phyloP scores from a whole-genome alignment of 2,113 vertebrate genomes.

The Amphiprion ocellaris region DNA sequence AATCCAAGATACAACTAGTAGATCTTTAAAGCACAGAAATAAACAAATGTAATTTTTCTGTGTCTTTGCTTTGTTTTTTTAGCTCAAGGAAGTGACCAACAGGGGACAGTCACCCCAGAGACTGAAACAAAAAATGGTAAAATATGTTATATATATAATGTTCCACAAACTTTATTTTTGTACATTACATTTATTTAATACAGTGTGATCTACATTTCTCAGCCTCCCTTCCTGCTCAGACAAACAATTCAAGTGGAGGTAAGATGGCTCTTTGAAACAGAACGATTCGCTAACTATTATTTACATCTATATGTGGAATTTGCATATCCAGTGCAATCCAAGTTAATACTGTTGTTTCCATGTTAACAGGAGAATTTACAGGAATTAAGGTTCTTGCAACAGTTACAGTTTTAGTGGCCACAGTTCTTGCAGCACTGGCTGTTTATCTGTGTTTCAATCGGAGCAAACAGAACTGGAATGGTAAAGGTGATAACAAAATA shows the following conservation, averaged over 20 bases:
- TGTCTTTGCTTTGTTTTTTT: neutral
- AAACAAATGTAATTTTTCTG: neutral
- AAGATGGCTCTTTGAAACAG: neutral
- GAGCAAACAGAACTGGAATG: slow-evolving; percentile 61
- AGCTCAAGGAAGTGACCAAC: slow-evolving; percentile 38
- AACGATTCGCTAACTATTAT: neutral
- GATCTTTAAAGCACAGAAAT: neutral
- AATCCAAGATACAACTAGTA: neutral
- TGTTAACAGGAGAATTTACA: slow-evolving; percentile 65
- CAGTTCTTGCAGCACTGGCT: slow-evolving; percentile 64
- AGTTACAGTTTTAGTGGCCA: slow-evolving; percentile 69
- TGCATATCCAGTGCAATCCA: neutral
- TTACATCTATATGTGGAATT: neutral
- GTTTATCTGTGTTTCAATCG: slow-evolving; percentile 71
- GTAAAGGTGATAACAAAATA: slow-evolving; percentile 68
- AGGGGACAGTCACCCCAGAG: slow-evolving; percentile 24
- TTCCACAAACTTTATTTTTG: neutral
- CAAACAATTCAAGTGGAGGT: slow-evolving; percentile 52
- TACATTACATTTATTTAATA: neutral
- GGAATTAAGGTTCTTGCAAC: slow-evolving; percentile 78
- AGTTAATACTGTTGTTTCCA: slow-evolving; percentile 17
- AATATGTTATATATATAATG: neutral
- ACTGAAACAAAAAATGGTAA: slow-evolving; percentile 56
- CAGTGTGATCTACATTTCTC: slow-evolving; percentile 20
- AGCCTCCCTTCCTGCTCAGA: slow-evolving; percentile 49